Evolutionary conservation across 2,888 invertebrate species (phyloP), one percentile per base, ranked within the genome.

Genomic region (Mongoloraphidia duomilia): DNA sequence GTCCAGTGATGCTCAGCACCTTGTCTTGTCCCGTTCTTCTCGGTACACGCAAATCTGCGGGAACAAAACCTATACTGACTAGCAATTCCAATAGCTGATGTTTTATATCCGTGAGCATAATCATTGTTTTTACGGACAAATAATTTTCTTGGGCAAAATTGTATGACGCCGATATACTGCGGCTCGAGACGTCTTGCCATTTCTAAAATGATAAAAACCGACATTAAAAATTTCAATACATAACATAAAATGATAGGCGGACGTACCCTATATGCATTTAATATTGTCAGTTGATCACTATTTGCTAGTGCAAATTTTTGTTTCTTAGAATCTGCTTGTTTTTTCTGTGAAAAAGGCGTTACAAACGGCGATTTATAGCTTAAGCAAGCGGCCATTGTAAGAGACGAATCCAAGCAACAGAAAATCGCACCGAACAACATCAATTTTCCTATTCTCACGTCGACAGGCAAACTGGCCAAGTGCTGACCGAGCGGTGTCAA

Each of bases 401-500:
- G 71, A 0, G 93, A 84, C 0, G 94, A 90, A 68, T 94, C 91
- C 35, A 95, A 75, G 63, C 95, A 95, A 56, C 85, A 84, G 63
- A 96, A 87, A 52, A 95, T 88, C 10, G 94, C 85, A 0, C 94
- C 91, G 59, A 88, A 89, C 8, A 96, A 66, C 74, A 96, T 85
- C 54, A 95, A 74, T 62, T 95, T 92, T n/a, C 92, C 93, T 57
- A 93, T 84, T 56, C 89, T 75, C 3, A 87, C 87, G 61, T 95
- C 94, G 0, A 96, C 86, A 0, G 95, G 95, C 49, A 96, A 65
- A 0, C 87, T 82, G 0, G 92, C 84, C 46, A 95, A 71, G 65
- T 94, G 91, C 54, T 84, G 82, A 0, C 94, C 94, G 8, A 94
- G 67, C 1, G 92, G 82, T 0, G 93, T 94, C 48, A 94, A 71